Conservation (phyloP, 2,888 invertebrate genomes). For the Philhelius pedissequus region DNA sequence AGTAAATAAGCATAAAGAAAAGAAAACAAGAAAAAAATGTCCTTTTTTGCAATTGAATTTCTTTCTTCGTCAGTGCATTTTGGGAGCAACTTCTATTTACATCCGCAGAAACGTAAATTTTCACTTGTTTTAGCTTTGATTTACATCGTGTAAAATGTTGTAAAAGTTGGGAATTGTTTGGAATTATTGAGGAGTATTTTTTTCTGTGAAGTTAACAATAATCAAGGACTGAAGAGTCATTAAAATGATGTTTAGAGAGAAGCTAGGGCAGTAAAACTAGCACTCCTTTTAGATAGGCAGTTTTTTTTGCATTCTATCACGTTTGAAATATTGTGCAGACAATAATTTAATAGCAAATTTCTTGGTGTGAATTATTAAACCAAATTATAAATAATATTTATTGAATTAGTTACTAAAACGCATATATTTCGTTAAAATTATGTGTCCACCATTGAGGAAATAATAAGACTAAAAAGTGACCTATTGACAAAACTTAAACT, state of each 20-base stretch:
- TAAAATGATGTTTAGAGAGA: not conserved
- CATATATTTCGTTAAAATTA: too few relatives aligned
- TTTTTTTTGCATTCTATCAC: too few relatives aligned
- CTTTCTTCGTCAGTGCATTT: conserved; percentile 25
- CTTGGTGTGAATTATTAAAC: too few relatives aligned
- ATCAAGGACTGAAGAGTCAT: not conserved
- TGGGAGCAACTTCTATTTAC: conserved; percentile 32
- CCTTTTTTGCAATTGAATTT: conserved; percentile 61
- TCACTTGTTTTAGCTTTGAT: conserved; percentile 50
- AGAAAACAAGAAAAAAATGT: conserved; percentile 1
- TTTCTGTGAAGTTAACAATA: not conserved
- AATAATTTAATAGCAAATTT: too few relatives aligned
- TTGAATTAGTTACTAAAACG: too few relatives aligned
- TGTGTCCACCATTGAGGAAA: too few relatives aligned
- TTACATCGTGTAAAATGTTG: conserved; percentile 37
- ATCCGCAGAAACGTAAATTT: conserved; percentile 32
- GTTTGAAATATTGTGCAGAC: too few relatives aligned
- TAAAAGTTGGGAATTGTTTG: not conserved
- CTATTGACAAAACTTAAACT: too few relatives aligned
- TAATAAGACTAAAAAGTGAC: too few relatives aligned
- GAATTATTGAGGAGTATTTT: not conserved
- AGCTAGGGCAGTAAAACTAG: not conserved
- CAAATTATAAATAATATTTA: too few relatives aligned
- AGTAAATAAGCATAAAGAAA: conserved; percentile 33
- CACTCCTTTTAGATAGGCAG: too few relatives aligned